A percentile compares a stretch with the other conserved stretches of the same genome.
Evolutionary conservation across 2,113 vertebrate genomes (phyloP).

Genomic region (Poeciliopsis prolifica): DNA sequence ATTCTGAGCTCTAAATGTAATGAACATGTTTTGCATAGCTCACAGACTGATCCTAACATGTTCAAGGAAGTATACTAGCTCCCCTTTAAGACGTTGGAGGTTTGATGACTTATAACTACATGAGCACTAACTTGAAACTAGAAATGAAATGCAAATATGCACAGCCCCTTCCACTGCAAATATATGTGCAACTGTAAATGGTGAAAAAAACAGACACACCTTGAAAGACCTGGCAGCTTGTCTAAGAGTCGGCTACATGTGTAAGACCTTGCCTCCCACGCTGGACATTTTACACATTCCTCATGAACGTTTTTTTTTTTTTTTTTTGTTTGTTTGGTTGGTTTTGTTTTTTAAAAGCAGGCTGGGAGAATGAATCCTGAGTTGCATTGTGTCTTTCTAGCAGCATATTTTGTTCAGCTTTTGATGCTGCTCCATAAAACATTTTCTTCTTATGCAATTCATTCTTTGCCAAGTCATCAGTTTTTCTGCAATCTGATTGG

Average conservation of each 20-base stretch:
- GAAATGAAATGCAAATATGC: constrained; percentile 38
- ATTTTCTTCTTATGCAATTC: constrained; percentile 53
- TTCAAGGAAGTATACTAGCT: no score
- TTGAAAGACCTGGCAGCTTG: constrained; percentile 66
- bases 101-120: not conserved
- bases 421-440: constrained; percentile 3
- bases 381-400: constrained; percentile 29
- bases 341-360: constrained; percentile 4
- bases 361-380: constrained; percentile 54
- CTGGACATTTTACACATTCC: constrained; percentile 77
- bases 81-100: not conserved
- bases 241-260: constrained; percentile 68
- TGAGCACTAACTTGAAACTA: constrained; percentile 9
- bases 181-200: constrained; percentile 54
- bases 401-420: constrained; percentile 20
- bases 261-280: constrained; percentile 72
- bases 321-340: constrained; percentile 21
- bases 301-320: constrained; percentile 63
- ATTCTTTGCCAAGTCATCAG: constrained; percentile 67
- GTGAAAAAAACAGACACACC: constrained; percentile 65
- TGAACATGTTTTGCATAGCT: no score
- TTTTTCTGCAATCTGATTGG: constrained; percentile 59
- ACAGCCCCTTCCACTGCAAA: constrained; percentile 33
- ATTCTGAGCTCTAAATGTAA: no score
- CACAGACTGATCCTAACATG: no score